Evolutionary conservation across 2,888 invertebrate species (phyloP), one percentile per base, ranked within the genome.

Genomic region (Cyrtodaria siliqua): DNA sequence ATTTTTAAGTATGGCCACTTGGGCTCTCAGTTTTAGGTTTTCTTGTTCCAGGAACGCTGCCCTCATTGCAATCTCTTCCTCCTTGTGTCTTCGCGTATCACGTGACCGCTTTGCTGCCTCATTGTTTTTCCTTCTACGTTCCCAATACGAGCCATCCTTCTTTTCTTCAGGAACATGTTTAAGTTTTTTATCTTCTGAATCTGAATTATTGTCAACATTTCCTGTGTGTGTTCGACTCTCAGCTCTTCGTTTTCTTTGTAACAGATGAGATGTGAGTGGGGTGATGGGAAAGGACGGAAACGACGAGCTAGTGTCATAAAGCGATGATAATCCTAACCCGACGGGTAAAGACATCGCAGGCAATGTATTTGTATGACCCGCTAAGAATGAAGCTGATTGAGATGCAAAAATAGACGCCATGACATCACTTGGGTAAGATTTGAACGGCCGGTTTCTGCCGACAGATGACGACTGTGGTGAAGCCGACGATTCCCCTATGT

Each of bases 21-120:
- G 89, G 8, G 90, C 89, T 61, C 88, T 56, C 0, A 90, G 84
- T 85, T 89, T 88, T 38, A 90, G 72, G 63, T 90, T 89, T 70
- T 90, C 90, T 67, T 90, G 89, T 81, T 90, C 89, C 27, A 90
- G 70, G 75, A 83, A 90, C 6, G 89, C 89, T 14, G 88, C 89
- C 29, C 89, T 53, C 88, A 88, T 88, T 16, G 89, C 89, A 8
- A 89, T 89, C 72, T 90, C 89, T 67, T 90, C 90, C 55, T 90
- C 90, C 47, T 90, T 90, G n/a, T 79, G 79, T 18, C 90, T 64
- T 18, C 90, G 69, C 20, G 84, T 82, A 62, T 90, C 90, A 44
- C 90, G 73, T 29, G 90, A 90, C 42, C 90, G 62, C 72, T 90
- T 90, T 8, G 90, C 90, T 42, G 90, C 90, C 60, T 90, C 90